These are phyloP conservation scores for Spilarctia lutea DNA, from an alignment of 2,888 invertebrate genomes.

Conservation along the genomic window DNA sequence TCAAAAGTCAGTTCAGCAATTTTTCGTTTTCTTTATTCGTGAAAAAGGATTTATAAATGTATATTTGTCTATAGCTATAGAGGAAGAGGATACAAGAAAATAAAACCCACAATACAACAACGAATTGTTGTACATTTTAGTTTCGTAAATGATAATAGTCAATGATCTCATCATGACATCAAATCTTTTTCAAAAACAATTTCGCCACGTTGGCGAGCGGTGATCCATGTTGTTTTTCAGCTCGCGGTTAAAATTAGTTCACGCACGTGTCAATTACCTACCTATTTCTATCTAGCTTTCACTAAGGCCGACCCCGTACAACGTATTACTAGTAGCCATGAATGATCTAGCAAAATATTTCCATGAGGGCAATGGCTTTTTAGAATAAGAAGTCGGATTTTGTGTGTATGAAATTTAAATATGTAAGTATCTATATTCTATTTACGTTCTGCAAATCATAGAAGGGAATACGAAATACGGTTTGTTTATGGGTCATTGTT, in stretches of 20 bases:
- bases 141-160: background rate
- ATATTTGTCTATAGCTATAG: background rate
- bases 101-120: background rate
- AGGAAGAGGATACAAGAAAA: background rate
- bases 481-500: background rate
- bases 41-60: background rate
- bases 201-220: conserved; percentile 11
- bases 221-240: conserved; percentile 34
- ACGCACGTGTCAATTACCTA: conserved; percentile 24
- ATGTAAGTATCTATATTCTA: background rate
- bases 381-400: background rate
- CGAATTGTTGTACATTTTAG: background rate
- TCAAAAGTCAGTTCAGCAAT: background rate
- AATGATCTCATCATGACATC: conserved; percentile 30
- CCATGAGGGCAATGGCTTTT: conserved; percentile 6
- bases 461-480: background rate
- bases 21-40: background rate
- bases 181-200: conserved; percentile 23
- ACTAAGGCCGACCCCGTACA: conserved; percentile 3
- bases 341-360: conserved; percentile 2
- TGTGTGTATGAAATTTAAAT: background rate
- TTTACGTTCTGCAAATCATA: background rate
- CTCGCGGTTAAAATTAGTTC: conserved; percentile 31
- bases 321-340: conserved; percentile 6
- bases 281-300: conserved; percentile 28